phyloP scores from a whole-genome alignment of 1,140 invertebrate genomes.

The Oedothorax gibbosus region DNA sequence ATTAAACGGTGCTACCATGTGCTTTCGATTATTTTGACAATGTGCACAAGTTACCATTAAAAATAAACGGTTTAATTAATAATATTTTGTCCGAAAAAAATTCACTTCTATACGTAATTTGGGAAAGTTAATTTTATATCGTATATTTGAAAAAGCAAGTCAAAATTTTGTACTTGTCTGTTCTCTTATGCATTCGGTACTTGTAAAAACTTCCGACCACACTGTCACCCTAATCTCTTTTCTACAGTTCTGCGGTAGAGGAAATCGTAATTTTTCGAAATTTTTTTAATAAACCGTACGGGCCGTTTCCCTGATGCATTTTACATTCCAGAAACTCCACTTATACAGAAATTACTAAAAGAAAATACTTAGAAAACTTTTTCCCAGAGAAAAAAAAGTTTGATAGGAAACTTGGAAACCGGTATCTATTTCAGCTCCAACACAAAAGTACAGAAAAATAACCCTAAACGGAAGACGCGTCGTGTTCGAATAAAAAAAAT shows the following conservation, averaged over 20 bases:
- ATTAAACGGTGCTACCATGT: too few species aligned
- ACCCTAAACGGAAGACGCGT: neutral
- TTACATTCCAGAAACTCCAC: too few species aligned
- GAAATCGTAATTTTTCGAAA: conserved; percentile 21
- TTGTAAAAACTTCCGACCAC: neutral
- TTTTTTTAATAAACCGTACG: conserved; percentile 20
- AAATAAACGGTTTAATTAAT: too few species aligned
- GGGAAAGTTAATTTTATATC: too few species aligned
- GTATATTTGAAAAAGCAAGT: too few species aligned
- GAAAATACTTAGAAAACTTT: conserved; percentile 1
- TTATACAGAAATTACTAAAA: too few species aligned
- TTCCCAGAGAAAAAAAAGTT: neutral
- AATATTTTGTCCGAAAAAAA: too few species aligned
- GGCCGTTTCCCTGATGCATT: too few species aligned
- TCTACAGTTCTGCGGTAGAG: neutral
- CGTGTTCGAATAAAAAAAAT: neutral
- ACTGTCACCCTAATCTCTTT: neutral
- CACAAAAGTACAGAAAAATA: conserved; percentile 3
- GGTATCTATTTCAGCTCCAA: neutral
- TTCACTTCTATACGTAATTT: too few species aligned
- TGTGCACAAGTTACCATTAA: too few species aligned
- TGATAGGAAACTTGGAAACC: neutral
- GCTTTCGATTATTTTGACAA: too few species aligned
- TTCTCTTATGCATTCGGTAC: conserved; percentile 8
- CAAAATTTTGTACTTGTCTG: neutral